These are phyloP conservation scores for Venturia canescens DNA, from an alignment of 1,140 invertebrate species.

Conservation along the genomic window DNA sequence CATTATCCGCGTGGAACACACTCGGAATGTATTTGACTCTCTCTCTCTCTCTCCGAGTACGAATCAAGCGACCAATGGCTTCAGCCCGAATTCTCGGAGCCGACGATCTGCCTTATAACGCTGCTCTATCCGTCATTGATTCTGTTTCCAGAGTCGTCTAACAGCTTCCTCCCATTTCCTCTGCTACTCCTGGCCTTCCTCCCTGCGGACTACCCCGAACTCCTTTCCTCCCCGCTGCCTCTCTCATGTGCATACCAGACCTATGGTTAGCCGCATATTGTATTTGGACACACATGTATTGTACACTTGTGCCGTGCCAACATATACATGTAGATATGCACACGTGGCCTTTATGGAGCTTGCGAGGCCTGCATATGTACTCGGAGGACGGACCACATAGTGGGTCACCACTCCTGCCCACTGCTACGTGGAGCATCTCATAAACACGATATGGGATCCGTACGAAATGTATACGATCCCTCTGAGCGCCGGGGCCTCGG, in stretches of 20 bases:
- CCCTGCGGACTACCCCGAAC: background rate
- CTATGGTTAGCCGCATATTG: slow-evolving; percentile 31
- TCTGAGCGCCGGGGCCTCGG: background rate
- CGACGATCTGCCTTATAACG: slow-evolving; percentile 33
- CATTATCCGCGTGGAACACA: slow-evolving; percentile 66
- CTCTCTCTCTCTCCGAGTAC: slow-evolving; percentile 39
- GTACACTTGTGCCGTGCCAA: slow-evolving; percentile 1
- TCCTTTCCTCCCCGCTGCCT: background rate
- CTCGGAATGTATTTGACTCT: slow-evolving; percentile 63
- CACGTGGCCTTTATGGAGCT: background rate
- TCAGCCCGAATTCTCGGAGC: slow-evolving; percentile 14
- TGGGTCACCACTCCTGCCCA: background rate
- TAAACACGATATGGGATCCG: background rate
- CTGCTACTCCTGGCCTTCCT: background rate
- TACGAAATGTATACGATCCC: background rate
- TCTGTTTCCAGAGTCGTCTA: slow-evolving; percentile 41
- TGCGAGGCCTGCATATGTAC: background rate
- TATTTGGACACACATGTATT: slow-evolving; percentile 23
- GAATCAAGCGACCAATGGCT: slow-evolving; percentile 35
- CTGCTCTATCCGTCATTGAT: slow-evolving; percentile 53
- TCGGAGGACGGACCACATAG: background rate
- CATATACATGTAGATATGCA: background rate
- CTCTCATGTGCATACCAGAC: slow-evolving; percentile 35
- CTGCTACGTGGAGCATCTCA: slow-evolving; percentile 2
- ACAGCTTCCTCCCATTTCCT: background rate